Conservation (phyloP, 2,888 invertebrate genomes). For the Piscicola geometra region DNA sequence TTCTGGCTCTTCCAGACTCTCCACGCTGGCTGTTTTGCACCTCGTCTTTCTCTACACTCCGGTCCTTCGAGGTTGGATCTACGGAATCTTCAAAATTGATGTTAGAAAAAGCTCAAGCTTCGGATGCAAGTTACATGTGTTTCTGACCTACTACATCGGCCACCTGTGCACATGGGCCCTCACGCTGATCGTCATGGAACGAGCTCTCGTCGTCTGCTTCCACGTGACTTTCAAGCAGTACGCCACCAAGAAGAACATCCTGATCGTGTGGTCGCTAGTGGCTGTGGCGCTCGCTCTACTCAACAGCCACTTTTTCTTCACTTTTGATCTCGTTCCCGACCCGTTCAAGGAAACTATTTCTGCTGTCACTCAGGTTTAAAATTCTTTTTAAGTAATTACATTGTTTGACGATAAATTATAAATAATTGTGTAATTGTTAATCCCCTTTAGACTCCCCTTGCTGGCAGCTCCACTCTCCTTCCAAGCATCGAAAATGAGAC, state of each 20-base stretch:
- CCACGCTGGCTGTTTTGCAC: neutral
- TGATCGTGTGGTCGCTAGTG: slow-evolving; percentile 27
- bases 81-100: neutral
- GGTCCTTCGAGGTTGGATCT: slow-evolving; percentile 10
- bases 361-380: no score
- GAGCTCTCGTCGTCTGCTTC: slow-evolving; percentile 47
- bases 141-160: slow-evolving; percentile 46
- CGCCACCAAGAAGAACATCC: slow-evolving; percentile 41
- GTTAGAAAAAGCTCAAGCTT: neutral
- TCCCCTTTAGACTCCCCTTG: neutral
- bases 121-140: slow-evolving; percentile 45
- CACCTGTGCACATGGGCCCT: slow-evolving; percentile 50
- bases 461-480: neutral
- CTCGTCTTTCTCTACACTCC: slow-evolving; percentile 2
- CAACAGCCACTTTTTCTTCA: slow-evolving; percentile 34
- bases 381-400: neutral
- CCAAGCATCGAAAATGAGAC: neutral
- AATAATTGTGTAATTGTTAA: neutral
- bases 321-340: slow-evolving; percentile 21
- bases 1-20: slow-evolving; percentile 17
- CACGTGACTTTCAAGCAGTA: slow-evolving; percentile 45
- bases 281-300: slow-evolving; percentile 24
- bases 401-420: neutral
- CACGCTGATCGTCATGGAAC: slow-evolving; percentile 48
- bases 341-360: no score